Evolutionary conservation across 2,888 invertebrate genomes (phyloP).

Genomic region (Rotaria sp.): DNA sequence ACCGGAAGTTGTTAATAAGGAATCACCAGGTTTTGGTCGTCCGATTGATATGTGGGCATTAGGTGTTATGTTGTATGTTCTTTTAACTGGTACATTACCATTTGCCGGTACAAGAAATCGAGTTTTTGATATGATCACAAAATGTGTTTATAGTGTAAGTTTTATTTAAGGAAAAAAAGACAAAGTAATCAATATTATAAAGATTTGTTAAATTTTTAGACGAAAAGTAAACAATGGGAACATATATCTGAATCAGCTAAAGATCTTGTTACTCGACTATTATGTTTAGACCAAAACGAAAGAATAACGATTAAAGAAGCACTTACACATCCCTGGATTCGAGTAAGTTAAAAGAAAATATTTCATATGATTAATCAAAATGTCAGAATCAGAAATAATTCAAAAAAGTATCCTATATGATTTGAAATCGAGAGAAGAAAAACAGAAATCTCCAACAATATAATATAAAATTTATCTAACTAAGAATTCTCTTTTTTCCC

Average conservation of each 20-base stretch:
- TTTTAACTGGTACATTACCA: slow-evolving; percentile 85
- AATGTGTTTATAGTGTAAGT: slow-evolving; percentile 51
- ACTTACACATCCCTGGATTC: slow-evolving; percentile 87
- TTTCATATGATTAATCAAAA: too few relatives aligned
- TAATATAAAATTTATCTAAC: background rate
- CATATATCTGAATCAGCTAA: slow-evolving; percentile 86
- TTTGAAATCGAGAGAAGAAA: too few relatives aligned
- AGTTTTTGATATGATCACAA: slow-evolving; percentile 74
- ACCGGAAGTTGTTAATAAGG: slow-evolving; percentile 85
- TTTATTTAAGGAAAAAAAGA: background rate
- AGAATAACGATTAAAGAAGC: slow-evolving; percentile 89
- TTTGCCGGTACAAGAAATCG: slow-evolving; percentile 88
- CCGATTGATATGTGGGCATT: slow-evolving; percentile 96
- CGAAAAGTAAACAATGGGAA: slow-evolving; percentile 81
- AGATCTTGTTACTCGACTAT: slow-evolving; percentile 84
- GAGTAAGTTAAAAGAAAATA: slow-evolving; percentile 62
- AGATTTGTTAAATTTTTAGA: slow-evolving; percentile 60
- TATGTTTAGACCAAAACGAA: slow-evolving; percentile 80
- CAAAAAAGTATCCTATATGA: too few relatives aligned
- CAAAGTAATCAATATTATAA: background rate
- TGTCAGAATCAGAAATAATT: too few relatives aligned
- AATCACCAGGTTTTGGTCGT: slow-evolving; percentile 65
- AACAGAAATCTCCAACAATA: background rate
- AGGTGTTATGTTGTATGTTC: slow-evolving; percentile 83
- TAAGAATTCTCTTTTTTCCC: too few relatives aligned